Evolutionary conservation across 2,797 vertebrate genomes (phyloP), one percentile per base, ranked within the genome.

Genomic region (Melanotaenia maccullochi): DNA sequence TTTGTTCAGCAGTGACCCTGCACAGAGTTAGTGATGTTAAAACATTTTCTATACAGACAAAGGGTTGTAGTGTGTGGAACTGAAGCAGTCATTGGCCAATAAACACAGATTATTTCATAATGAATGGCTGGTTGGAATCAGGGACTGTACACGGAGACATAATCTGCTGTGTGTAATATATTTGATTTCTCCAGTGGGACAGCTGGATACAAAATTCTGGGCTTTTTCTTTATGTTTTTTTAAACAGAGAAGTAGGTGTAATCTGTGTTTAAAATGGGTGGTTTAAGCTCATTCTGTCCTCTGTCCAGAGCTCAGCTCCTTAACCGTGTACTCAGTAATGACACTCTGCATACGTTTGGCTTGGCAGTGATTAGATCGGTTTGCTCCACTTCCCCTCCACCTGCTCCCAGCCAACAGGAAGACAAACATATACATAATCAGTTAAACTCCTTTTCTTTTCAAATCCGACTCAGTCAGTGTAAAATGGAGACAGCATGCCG

Each of bases 1-100:
- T 90, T 91, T 82, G 84, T 90, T 90, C 89, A 91, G 78, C 83
- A 86, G 84, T 89, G 86, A 92, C 89, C 85, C 88, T 90, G 87
- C 73, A 59, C 68, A 87, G 84, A 83, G 78, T 91, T 87, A 82
- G 82, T 65, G 83, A 85, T 74, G 76, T 87, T 84, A 75, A 89
- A 87, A 85, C 62, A 44, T 64, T 49, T 67, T 75, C 78, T 49
- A 2, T 75, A 60, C 28, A 76, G 80, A 67, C 82, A 85, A 74
- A 74, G 68, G 38, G 42, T 55, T 71, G 55, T 52, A 40, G 61
- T 61, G 69, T 71, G 72, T 60, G 60, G 56, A 87, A 84, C 54
- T 78, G 38, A 82, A 83, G 49, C 65, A 79, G 75, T 74, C 73
- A 49, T 38, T 65, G 33, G 35, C 58, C 47, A 74, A 82, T 60